Base-by-base conservation (phyloP, 2,113 vertebrate species). In the Podocnemis expansa region DNA sequence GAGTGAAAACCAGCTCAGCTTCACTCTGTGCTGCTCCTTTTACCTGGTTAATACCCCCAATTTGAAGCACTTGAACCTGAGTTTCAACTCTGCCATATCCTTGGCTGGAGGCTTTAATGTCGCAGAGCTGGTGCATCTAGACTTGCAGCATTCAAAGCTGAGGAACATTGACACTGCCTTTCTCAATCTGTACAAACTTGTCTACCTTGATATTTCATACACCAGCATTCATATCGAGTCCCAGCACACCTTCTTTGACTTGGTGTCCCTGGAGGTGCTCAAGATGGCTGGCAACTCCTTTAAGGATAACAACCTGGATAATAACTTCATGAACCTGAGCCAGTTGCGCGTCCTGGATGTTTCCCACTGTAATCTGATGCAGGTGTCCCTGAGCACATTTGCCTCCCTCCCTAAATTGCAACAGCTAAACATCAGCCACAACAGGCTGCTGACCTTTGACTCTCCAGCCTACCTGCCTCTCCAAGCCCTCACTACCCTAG, bases 161-260 rank as follows among this genome's bases (percentile, higher is more conserved):
- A 2, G 17, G 6, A 51, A 67, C 14, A 47, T 89, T 70, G 98
- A 90, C 38, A 17, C 98, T 60, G 43, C 97, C 19, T 98, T 99
- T 56, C 60, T 97, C 1, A 90, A 93, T 38, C 97, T 98, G 43
- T 83, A 10, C 54, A 97, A 96, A 13, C 97, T 98, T 5, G 58
- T 75, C 78, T 98, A 98, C 70, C 98, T 99, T 2, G 98, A 99
- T 56, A 97, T 99, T 85, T 98, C 98, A 52, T 5, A 98, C 5
- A 98, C 98, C 4, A 24, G 60, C 16, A 97, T 31, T 3, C 78
- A 45, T 3, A 82, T 99, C 56, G 84, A 49, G 27, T 97, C 96
- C 51, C 51, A 95, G 10, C 96, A 97, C 31, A 89, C 96, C 0
- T 98, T 99, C 79, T 78, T 85, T 93, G 98, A 98, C 38, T 92